Evolutionary conservation across 2,888 invertebrate species (phyloP).

Genomic region (Syritta pipiens): DNA sequence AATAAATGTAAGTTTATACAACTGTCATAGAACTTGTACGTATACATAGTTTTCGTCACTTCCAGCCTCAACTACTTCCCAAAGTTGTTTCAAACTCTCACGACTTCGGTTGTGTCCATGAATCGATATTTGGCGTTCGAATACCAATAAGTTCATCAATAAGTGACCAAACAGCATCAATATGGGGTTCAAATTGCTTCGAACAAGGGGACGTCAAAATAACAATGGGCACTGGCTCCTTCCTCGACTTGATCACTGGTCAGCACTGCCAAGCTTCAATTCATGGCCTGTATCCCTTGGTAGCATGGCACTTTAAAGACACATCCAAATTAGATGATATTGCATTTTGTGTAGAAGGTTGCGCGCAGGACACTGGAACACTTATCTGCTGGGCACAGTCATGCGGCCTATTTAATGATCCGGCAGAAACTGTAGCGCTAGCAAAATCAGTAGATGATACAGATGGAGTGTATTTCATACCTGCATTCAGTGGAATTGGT

Average conservation of each 20-base stretch:
- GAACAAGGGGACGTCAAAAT: constrained; percentile 89
- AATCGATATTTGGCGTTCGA: constrained; percentile 84
- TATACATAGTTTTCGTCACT: neutral
- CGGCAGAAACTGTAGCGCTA: constrained; percentile 84
- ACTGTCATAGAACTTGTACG: neutral
- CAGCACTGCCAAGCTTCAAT: constrained; percentile 87
- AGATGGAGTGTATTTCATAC: constrained; percentile 91
- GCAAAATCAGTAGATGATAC: constrained; percentile 85
- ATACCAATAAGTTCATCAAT: constrained; percentile 84
- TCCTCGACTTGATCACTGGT: constrained; percentile 92
- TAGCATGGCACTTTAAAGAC: constrained; percentile 86
- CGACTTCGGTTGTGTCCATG: constrained; percentile 85
- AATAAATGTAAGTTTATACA: constrained; percentile 79
- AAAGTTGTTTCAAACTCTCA: constrained; percentile 88
- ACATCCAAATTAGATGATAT: constrained; percentile 78
- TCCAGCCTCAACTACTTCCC: constrained; percentile 87
- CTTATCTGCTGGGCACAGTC: constrained; percentile 91
- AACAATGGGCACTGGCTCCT: constrained; percentile 95
- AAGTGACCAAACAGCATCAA: constrained; percentile 89
- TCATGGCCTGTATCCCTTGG: constrained; percentile 92
- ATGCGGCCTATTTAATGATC: constrained; percentile 84
- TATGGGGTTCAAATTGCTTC: constrained; percentile 93
- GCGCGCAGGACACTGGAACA: constrained; percentile 92
- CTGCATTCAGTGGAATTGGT: constrained; percentile 93
- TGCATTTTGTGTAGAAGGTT: constrained; percentile 91